Evolutionary conservation across 2,888 invertebrate genomes (phyloP), one percentile per base, ranked within the genome.

Genomic region (Philhelius pedissequus): DNA sequence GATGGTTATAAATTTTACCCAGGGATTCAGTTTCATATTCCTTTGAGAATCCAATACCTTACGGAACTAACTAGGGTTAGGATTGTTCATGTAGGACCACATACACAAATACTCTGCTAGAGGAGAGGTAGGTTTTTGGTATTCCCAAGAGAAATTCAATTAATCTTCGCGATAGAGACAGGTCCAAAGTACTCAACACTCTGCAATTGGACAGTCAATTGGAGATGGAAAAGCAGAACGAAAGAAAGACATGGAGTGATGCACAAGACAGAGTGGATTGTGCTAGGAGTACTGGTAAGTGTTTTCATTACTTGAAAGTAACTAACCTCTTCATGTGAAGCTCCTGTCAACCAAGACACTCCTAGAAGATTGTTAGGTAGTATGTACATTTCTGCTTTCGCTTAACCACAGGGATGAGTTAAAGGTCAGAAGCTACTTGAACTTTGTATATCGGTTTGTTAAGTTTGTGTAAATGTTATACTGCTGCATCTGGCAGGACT

Each of bases 161-260:
- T 83, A 83, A 83, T 83, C 83, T 83, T 83, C 54, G 79, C 79
- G 79, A 80, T 74, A 69, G 60, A 69, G 78, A 83, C 78, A 73
- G 70, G 66, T 75, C 64, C 74, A 78, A 70, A 83, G 78, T 66
- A 70, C 74, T 56, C 74, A 78, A 70, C 70, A 70, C 58, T 56
- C 78, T 83, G 70, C 52, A 83, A 83, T 83, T 83, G 83, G 83
- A 83, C 74, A 79, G 70, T 75, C 74, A 52, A 75, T 75, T 48
- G 38, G 38, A 50, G 56, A 35, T n/a, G n/a, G 27, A 40, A 27
- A 22, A 18, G 62, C 43, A 43, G 30, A 62, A 62, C 20, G 32
- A n/a, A 25, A 30, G 54, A 25, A 18, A 22, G 20, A 20, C n/a
- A 50, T 18, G n/a, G 32, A 35, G 32, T 48, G 48, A 48, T 13